Base-by-base conservation (phyloP, 2,797 vertebrate species). In the Rhinatrema bivittatum region DNA sequence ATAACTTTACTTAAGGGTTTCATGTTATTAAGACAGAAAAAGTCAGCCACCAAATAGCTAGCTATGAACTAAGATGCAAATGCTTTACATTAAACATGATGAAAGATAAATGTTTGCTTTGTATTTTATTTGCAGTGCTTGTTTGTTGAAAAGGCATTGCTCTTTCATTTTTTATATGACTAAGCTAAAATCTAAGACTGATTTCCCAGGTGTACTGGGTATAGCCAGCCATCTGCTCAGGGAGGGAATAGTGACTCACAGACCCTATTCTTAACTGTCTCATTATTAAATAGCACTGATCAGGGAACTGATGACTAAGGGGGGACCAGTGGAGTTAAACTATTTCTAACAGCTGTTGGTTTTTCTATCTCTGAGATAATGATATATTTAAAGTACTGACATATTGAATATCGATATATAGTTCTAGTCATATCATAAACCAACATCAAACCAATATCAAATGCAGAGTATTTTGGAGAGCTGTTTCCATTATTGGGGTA, bases 201-300 rank as follows among this genome's bases (percentile, higher is more conserved):
- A 62, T 62, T 74, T 50, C 34, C 20, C 3, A 0, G 29, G 33
- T 56, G 17, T 49, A 12, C 15, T 27, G 40, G 42, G 33, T 61
- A 75, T 42, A 65, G 38, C 46, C 24, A 62, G 31, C 36, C 63
- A 74, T 65, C 44, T 74, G 45, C 46, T 68, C 38, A 36, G 50
- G 42, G 23, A 55, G 30, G 58, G 6, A 3, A 5, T 26, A 38
- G 33, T 29, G 14, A 20, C 31, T 38, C 46, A 56, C 44, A 60
- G 33, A 54, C 13, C 14, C 35, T 24, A 7, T 47, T 65, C 29
- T 52, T 62, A 42, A 39, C 23, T 25, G 19, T 36, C 40, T 41
- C 9, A 19, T 24, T 49, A 55, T 42, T 32, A 0, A 41, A 41
- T 9, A 25, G 21, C 2, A 47, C 6, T 32, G 20, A 5, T 7